Percentiles rank a stretch among this genome's conserved stretches.
phyloP scores from a whole-genome alignment of 2,113 vertebrate genomes.

The Muntiacus reevesi region DNA sequence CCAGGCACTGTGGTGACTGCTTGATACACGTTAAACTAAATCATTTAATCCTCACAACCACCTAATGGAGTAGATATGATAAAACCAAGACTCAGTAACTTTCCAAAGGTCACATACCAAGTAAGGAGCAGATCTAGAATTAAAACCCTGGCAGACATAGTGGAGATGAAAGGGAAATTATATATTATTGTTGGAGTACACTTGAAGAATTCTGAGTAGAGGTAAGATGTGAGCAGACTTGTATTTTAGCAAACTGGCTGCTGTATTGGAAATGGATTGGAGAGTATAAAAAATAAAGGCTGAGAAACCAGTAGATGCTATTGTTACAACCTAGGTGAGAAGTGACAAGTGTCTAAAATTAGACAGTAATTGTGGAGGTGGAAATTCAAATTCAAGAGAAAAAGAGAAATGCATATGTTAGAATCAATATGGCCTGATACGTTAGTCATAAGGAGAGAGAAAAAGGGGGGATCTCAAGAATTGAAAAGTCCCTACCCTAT shows the following conservation, averaged over 20 bases:
- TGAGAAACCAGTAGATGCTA: neutral
- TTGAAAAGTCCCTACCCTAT: neutral
- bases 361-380: neutral
- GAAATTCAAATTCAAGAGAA: slow-evolving; percentile 2
- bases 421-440: neutral
- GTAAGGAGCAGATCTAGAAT: neutral
- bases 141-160: neutral
- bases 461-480: neutral
- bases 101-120: neutral
- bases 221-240: neutral
- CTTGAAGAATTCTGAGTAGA: neutral
- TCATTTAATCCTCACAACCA: neutral
- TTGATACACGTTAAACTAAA: neutral
- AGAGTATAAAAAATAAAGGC: neutral
- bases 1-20: neutral
- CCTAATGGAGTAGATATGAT: neutral
- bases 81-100: neutral
- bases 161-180: neutral
- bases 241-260: neutral
- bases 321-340: neutral
- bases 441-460: neutral
- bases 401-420: neutral
- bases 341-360: neutral
- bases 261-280: neutral
- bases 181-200: neutral